These are phyloP conservation scores for Hybos culiciformis DNA, from an alignment of 2,888 invertebrate species.

Conservation along the genomic window DNA sequence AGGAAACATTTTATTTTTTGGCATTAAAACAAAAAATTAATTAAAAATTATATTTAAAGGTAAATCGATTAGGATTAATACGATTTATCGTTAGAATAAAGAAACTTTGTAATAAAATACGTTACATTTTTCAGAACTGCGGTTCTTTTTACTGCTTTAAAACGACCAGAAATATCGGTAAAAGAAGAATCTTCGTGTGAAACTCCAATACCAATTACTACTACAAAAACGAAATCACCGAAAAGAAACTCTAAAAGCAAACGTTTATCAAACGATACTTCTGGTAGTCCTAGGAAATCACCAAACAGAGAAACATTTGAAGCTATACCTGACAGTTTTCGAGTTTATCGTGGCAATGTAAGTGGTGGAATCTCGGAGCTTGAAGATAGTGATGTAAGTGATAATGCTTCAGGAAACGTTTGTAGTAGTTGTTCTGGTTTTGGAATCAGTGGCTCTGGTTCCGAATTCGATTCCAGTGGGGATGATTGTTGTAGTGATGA, in stretches of 20 bases:
- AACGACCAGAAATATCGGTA: constrained; percentile 26
- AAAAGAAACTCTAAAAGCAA: constrained; percentile 28
- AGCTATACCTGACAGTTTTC: constrained; percentile 39
- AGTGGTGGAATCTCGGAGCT: constrained; percentile 32
- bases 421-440: constrained; percentile 36
- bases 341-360: constrained; percentile 38
- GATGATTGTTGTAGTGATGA: constrained; percentile 32
- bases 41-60: not conserved
- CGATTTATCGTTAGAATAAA: not conserved
- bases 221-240: constrained; percentile 26
- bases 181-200: constrained; percentile 18
- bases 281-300: constrained; percentile 28
- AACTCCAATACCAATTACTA: constrained; percentile 16
- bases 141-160: constrained; percentile 51
- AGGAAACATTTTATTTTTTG: too few relatives aligned
- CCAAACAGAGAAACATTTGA: constrained; percentile 23
- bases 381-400: constrained; percentile 29
- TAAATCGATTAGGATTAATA: not conserved
- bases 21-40: too few relatives aligned
- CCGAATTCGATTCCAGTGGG: constrained; percentile 31
- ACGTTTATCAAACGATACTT: constrained; percentile 22
- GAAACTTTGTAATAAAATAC: not conserved
- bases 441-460: constrained; percentile 31
- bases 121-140: constrained; percentile 42
- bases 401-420: constrained; percentile 28